These are phyloP conservation scores for Polypterus senegalus DNA, from an alignment of 2,113 vertebrate species.

Conservation along the genomic window DNA sequence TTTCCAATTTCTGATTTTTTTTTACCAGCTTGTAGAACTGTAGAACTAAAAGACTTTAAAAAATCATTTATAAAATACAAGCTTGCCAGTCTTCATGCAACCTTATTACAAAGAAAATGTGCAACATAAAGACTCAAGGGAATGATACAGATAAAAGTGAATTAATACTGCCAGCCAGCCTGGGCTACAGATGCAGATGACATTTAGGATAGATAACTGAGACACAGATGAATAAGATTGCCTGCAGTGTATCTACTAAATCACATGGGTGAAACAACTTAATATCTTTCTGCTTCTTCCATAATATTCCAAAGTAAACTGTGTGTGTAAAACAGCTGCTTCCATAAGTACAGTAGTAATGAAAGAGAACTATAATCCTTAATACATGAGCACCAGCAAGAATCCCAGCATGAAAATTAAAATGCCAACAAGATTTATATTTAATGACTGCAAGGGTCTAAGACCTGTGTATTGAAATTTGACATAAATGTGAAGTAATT, in stretches of 20 bases:
- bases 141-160: slow-evolving; percentile 7
- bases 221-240: slow-evolving; percentile 22
- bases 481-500: slow-evolving; percentile 26
- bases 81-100: background rate
- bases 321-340: slow-evolving; percentile 42
- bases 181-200: background rate
- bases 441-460: slow-evolving; percentile 29
- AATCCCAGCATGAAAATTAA: slow-evolving; percentile 44
- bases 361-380: slow-evolving; percentile 26
- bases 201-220: slow-evolving; percentile 3
- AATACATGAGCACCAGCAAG: slow-evolving; percentile 26
- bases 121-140: background rate
- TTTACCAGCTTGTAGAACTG: too few relatives aligned
- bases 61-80: background rate
- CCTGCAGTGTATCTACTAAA: slow-evolving; percentile 21
- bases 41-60: too few relatives aligned
- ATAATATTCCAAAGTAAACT: slow-evolving; percentile 28
- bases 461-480: slow-evolving; percentile 23
- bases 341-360: slow-evolving; percentile 34
- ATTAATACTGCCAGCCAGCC: background rate
- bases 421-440: slow-evolving; percentile 43
- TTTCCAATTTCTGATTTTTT: too few relatives aligned
- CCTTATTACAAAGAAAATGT: background rate
- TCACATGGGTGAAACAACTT: slow-evolving; percentile 7
- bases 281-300: slow-evolving; percentile 24